Evolutionary conservation across 2,888 invertebrate species (phyloP), one percentile per base, ranked within the genome.

Genomic region (Eucera pruinosa): DNA sequence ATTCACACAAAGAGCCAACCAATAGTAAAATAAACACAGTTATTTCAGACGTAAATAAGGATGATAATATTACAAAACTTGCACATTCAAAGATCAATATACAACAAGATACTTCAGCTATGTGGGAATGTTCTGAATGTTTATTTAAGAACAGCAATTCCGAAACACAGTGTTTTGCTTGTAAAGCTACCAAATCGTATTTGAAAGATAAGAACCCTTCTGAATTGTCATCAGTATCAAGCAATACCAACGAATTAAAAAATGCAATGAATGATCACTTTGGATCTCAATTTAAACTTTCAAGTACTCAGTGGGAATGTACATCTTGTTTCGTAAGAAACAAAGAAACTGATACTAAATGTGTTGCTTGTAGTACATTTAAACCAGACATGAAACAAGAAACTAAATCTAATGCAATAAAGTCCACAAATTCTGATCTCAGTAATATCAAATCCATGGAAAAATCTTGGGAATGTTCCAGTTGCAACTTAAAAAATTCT

Each of bases 401-500:
- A n/a, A 27, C 41, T 41, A 23, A 52, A 23, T 25, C 48, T 7
- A 67, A 23, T 6, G n/a, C n/a, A 25, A 36, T 52, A 52, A 74
- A 75, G 43, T 39, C 58, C 23, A 25, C 55, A 33, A 62, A 48
- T 23, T 45, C 41, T 68, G 67, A 86, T 52, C 27, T 85, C 5
- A 74, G 74, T 7, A 82, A 78, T 61, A 89, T 88, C 25, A 90
- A 90, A 64, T 76, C 88, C 2, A 90, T 93, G 62, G 86, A 89
- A 30, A 93, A 92, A 30, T 93, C 93, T 43, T 95, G 95, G 95
- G 94, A 94, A 74, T 95, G 96, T 88, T 90, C 92, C 15, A 93
- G 93, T 20, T 96, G 95, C 88, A 93, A 95, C 93, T 93, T 95
- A 0, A 92, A 93, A 67, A 96, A 95, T 87, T 66, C 80, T 1